Conservation (phyloP, 1,140 invertebrate genomes). For the Rhynchophorus ferrugineus region DNA sequence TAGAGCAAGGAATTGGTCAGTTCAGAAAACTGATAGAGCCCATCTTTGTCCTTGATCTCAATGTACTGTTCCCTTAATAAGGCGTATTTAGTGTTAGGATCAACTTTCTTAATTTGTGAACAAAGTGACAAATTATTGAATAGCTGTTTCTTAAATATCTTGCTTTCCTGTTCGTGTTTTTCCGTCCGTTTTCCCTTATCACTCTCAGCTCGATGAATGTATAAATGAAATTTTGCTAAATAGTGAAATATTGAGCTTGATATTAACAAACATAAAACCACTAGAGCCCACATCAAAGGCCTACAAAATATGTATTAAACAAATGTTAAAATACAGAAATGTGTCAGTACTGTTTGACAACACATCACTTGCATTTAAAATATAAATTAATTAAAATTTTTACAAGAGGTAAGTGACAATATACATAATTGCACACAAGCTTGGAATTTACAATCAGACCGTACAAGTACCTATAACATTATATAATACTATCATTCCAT, state of each 20-base stretch:
- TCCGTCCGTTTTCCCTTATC: constrained; percentile 3
- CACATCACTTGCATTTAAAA: not conserved
- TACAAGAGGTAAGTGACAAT: too few relatives aligned
- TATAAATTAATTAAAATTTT: not conserved
- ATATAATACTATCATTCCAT: too few relatives aligned
- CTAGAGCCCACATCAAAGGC: constrained; percentile 31
- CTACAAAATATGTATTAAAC: constrained; percentile 30
- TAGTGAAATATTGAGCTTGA: constrained; percentile 29
- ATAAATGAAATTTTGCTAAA: constrained; percentile 31
- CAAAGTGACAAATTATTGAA: constrained; percentile 26
- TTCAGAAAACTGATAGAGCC: constrained; percentile 62
- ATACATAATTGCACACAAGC: constrained; percentile 4
- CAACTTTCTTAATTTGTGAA: constrained; percentile 23
- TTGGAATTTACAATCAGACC: too few relatives aligned
- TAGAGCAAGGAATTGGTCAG: constrained; percentile 65
- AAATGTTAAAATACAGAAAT: too few relatives aligned
- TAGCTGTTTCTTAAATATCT: constrained; percentile 18
- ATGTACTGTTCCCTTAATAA: constrained; percentile 32
- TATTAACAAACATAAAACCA: constrained; percentile 29
- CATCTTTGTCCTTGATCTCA: constrained; percentile 21
- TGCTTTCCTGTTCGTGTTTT: constrained; percentile 6
- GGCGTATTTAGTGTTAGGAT: constrained; percentile 38
- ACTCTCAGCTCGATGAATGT: constrained; percentile 8
- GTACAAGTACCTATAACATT: too few relatives aligned
- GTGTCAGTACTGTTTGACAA: too few relatives aligned